phyloP scores from a whole-genome alignment of 2,113 vertebrate species.

The Ursus arctos region DNA sequence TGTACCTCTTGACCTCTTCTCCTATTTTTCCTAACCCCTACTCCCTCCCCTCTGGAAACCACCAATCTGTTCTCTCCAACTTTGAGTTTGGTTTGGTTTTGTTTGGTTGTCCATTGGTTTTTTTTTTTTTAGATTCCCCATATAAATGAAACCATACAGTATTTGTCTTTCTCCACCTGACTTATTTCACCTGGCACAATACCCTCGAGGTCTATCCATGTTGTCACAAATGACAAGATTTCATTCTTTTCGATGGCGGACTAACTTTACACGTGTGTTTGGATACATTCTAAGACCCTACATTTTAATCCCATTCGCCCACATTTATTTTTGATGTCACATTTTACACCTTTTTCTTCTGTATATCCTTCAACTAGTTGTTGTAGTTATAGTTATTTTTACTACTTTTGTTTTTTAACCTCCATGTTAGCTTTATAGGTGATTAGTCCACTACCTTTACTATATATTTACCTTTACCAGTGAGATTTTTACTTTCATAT shows the following conservation, averaged over 20 bases:
- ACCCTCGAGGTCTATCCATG: background rate
- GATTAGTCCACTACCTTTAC: background rate
- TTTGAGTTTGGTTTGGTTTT: background rate
- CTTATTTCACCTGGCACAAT: background rate
- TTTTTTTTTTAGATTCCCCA: background rate
- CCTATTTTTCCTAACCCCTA: background rate
- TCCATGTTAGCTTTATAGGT: background rate
- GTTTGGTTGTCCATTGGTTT: background rate
- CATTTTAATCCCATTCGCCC: background rate
- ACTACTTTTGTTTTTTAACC: background rate
- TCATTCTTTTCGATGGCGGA: background rate
- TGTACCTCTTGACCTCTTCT: background rate
- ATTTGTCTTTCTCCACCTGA: background rate
- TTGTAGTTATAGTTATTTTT: background rate
- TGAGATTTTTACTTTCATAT: background rate
- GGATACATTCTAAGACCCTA: background rate
- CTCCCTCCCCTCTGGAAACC: background rate
- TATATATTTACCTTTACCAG: background rate
- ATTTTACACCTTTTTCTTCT: background rate
- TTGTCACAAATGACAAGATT: background rate
- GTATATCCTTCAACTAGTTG: background rate
- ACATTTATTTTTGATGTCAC: background rate
- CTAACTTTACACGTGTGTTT: background rate
- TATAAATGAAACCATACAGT: background rate
- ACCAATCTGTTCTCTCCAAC: background rate